These are phyloP conservation scores for Formica selysi DNA, from an alignment of 1,140 invertebrate genomes.

Conservation along the genomic window DNA sequence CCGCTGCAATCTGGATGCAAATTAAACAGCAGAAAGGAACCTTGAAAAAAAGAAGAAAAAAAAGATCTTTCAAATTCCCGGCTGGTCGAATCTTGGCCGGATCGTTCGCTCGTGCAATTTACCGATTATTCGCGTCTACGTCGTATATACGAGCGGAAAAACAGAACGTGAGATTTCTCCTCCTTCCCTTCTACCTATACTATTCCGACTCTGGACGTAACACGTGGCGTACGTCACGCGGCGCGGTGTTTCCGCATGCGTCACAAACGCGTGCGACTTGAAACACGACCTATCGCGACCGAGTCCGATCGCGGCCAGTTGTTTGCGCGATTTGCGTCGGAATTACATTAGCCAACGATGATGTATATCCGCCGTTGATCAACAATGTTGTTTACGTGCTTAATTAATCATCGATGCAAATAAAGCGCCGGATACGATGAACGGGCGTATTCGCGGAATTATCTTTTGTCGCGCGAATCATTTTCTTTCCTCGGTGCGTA, in stretches of 20 bases:
- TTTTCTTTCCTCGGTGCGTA: no score
- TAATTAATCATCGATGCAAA: neutral
- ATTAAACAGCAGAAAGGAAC: neutral
- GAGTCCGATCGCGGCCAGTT: neutral
- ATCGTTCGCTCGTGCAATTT: neutral
- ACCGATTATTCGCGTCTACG: neutral
- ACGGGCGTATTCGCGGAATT: neutral
- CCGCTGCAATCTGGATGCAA: neutral
- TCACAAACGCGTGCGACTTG: neutral
- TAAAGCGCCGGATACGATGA: neutral
- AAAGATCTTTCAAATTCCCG: neutral
- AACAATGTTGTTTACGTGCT: slow-evolving; percentile 43
- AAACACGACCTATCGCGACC: slow-evolving; percentile 13
- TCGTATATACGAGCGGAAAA: slow-evolving; percentile 4
- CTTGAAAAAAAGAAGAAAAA: neutral
- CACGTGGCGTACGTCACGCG: slow-evolving; percentile 60
- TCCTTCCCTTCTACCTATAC: neutral
- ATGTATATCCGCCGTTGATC: neutral
- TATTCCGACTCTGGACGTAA: neutral
- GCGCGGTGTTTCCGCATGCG: slow-evolving; percentile 20
- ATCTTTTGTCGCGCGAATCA: no score
- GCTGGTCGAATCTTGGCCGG: neutral
- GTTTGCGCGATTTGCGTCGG: slow-evolving; percentile 25
- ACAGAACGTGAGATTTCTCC: slow-evolving; percentile 44
- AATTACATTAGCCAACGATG: slow-evolving; percentile 33